Conservation (phyloP, 2,888 invertebrate species). For the Horisme vitalbata region DNA sequence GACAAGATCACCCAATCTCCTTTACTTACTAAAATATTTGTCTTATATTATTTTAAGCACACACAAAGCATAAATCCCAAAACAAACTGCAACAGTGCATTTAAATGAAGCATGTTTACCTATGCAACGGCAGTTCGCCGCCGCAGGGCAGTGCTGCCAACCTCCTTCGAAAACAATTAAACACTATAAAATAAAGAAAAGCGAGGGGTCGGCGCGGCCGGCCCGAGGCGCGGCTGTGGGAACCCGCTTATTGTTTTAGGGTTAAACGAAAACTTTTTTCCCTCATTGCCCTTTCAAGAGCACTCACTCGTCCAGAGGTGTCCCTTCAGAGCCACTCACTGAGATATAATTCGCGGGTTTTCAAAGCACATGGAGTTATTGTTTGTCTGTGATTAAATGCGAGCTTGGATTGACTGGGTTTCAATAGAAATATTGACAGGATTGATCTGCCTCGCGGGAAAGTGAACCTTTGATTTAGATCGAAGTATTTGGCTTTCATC, state of each 20-base stretch:
- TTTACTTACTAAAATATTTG: slow-evolving; percentile 33
- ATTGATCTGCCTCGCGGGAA: slow-evolving; percentile 31
- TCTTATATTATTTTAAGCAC: slow-evolving; percentile 5
- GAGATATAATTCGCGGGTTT: slow-evolving; percentile 39
- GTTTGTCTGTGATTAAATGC: slow-evolving; percentile 39
- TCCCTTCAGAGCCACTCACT: slow-evolving; percentile 42
- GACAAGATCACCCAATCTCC: slow-evolving; percentile 3
- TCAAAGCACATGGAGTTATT: slow-evolving; percentile 44
- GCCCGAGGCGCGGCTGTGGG: slow-evolving; percentile 70
- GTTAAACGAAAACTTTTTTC: slow-evolving; percentile 30
- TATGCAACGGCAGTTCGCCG: slow-evolving; percentile 53
- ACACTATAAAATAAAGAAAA: slow-evolving; percentile 55
- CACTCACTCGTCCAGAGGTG: slow-evolving; percentile 41
- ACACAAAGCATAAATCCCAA: slow-evolving; percentile 33
- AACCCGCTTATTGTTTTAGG: slow-evolving; percentile 61
- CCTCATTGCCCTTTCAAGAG: slow-evolving; percentile 49
- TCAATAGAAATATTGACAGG: slow-evolving; percentile 33
- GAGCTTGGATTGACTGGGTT: slow-evolving; percentile 38
- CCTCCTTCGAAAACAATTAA: slow-evolving; percentile 77
- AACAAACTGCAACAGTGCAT: slow-evolving; percentile 44
- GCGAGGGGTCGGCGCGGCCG: slow-evolving; percentile 29
- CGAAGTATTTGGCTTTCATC: slow-evolving; percentile 7
- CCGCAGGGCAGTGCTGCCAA: slow-evolving; percentile 65
- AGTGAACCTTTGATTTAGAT: no score
- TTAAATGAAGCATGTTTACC: slow-evolving; percentile 48